Conservation (phyloP, 2,888 invertebrate genomes). For the Trachelus stipa region DNA sequence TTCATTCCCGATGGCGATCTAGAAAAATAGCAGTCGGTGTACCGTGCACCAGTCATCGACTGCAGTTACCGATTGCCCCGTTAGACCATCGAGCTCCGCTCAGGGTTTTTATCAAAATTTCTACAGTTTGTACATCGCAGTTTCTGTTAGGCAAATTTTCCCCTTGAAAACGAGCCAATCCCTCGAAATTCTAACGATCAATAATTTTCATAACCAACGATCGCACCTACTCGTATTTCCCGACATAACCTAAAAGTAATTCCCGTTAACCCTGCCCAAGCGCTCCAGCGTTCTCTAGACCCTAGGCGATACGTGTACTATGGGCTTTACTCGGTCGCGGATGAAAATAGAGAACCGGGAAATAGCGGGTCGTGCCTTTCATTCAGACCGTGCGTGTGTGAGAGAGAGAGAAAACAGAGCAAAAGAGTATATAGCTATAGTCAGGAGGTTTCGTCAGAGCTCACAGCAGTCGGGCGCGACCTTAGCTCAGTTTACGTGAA, state of each 20-base stretch:
- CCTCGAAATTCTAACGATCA: background rate
- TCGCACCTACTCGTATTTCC: background rate
- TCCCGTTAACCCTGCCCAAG: background rate
- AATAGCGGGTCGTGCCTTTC: background rate
- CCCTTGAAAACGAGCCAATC: background rate
- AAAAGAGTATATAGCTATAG: background rate
- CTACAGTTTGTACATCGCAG: background rate
- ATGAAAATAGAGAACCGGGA: slow-evolving; percentile 1
- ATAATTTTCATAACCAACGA: background rate
- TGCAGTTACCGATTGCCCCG: background rate
- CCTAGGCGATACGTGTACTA: background rate
- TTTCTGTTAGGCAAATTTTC: background rate
- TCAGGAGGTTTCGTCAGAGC: background rate
- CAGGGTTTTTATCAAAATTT: background rate
- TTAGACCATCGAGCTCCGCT: background rate
- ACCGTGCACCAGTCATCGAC: background rate
- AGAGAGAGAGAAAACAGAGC: background rate
- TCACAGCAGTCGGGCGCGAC: background rate
- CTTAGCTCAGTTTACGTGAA: slow-evolving; percentile 1
- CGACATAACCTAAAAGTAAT: background rate
- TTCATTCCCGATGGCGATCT: background rate
- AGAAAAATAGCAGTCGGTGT: background rate
- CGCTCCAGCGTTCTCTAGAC: background rate
- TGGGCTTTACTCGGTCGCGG: background rate
- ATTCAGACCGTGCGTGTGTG: background rate